These are phyloP conservation scores for Rousettus leschenaultii DNA, from an alignment of 2,113 vertebrate species.

Conservation along the genomic window DNA sequence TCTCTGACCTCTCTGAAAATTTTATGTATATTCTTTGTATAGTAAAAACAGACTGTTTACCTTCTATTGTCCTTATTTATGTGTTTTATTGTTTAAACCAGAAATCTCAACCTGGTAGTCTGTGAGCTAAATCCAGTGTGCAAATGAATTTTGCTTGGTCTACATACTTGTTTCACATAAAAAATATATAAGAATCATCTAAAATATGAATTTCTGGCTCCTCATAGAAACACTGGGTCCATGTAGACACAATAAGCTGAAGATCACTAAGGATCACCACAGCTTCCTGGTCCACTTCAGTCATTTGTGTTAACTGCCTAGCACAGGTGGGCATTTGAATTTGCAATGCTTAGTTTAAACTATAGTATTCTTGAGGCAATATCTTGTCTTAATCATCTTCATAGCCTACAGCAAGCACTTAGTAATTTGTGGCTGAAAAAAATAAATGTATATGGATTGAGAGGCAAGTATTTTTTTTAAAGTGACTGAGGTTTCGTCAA, in stretches of 20 bases:
- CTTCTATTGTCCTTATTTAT: neutral
- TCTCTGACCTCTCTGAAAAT: neutral
- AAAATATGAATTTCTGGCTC: neutral
- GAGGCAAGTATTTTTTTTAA: neutral
- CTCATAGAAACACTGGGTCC: neutral
- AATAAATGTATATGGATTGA: neutral
- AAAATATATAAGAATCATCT: neutral
- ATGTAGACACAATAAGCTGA: neutral
- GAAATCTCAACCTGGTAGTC: neutral
- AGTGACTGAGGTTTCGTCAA: neutral
- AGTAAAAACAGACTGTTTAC: neutral
- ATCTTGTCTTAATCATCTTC: neutral
- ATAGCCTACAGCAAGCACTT: neutral
- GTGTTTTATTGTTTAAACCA: neutral
- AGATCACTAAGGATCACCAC: neutral
- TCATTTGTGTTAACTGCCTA: neutral
- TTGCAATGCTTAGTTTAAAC: neutral
- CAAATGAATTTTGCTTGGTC: neutral
- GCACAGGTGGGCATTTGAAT: neutral
- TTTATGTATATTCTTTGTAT: neutral
- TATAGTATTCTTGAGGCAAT: neutral
- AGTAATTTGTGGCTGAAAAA: neutral
- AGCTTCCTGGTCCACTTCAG: neutral
- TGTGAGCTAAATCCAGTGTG: neutral
- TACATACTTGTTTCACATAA: neutral